Percentiles rank a stretch among this genome's conserved stretches.
These are phyloP conservation scores for Laspeyria flexula DNA, from an alignment of 2,888 invertebrate genomes.

Conservation along the genomic window DNA sequence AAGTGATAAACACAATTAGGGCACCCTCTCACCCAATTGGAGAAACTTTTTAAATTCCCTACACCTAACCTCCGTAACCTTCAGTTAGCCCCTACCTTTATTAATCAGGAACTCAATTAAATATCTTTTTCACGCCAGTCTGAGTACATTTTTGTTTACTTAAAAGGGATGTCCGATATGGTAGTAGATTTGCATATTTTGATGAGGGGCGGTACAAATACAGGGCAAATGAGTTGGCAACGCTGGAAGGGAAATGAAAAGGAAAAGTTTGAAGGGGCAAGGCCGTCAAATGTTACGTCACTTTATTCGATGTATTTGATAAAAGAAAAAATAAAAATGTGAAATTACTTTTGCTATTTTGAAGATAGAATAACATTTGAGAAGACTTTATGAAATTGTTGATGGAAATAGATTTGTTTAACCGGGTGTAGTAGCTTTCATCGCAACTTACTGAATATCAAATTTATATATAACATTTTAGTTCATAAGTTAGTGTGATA, in stretches of 20 bases:
- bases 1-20: constrained; percentile 79
- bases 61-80: constrained; percentile 43
- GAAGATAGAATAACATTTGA: not conserved
- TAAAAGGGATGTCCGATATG: constrained; percentile 40
- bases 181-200: constrained; percentile 47
- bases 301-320: constrained; percentile 7
- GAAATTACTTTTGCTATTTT: not conserved
- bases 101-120: constrained; percentile 67
- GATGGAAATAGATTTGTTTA: no score
- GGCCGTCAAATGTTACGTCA: constrained; percentile 16
- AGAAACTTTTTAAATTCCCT: constrained; percentile 65
- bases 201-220: constrained; percentile 37
- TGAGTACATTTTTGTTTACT: constrained; percentile 53
- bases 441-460: no score
- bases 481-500: no score
- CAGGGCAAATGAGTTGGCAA: constrained; percentile 31
- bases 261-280: constrained; percentile 26
- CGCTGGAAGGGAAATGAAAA: constrained; percentile 24
- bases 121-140: constrained; percentile 44
- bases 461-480: no score
- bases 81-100: constrained; percentile 54
- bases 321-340: not conserved
- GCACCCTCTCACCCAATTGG: constrained; percentile 62
- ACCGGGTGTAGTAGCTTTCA: no score
- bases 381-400: no score